Base-by-base conservation (phyloP, 2,797 vertebrate genomes). In the Eutrigla gurnardus region DNA sequence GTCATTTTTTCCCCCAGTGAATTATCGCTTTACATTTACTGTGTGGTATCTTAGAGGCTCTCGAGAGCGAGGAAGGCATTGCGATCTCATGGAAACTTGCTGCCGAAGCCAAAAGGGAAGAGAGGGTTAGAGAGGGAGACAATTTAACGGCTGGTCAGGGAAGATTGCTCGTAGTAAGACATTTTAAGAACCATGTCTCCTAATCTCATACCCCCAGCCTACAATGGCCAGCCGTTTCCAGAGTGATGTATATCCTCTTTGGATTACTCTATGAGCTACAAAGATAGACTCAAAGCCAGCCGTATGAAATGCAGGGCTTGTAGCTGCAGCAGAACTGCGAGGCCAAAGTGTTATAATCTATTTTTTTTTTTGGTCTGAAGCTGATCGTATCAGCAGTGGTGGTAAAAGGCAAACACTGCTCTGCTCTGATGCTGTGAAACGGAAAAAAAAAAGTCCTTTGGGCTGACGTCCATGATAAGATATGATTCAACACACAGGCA, bases 21-120 rank as follows among this genome's bases (percentile, higher is more conserved):
- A 81, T 87, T 83, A 85, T 83, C 49, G 49, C 84, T 83, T 86
- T 87, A 87, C 83, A 82, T 88, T 88, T 72, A 87, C 80, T 87
- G 58, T 81, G 76, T 61, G 75, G 82, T 84, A 65, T 86, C 82
- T 77, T 8, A 65, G 72, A 65, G 78, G 76, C 69, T 83, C 79
- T 71, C 68, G 75, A 84, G 84, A 74, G 72, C 3, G 50, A 85
- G 75, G 62, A 77, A 77, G 71, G 70, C 78, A 60, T 40, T 72
- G 73, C 47, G 46, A 81, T 85, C 80, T 88, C 83, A 82, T 87
- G 91, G 87, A 91, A 90, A 87, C 77, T 75, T 12, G 0, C 17
- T 63, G 55, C 57, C 43, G 77, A 82, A 66, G 86, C 88, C 90
- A 92, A 84, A 67, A 40, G 52, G 60, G 57, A 67, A 78, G 73